phyloP scores from a whole-genome alignment of 2,888 invertebrate genomes.

The Trisateles emortualis region DNA sequence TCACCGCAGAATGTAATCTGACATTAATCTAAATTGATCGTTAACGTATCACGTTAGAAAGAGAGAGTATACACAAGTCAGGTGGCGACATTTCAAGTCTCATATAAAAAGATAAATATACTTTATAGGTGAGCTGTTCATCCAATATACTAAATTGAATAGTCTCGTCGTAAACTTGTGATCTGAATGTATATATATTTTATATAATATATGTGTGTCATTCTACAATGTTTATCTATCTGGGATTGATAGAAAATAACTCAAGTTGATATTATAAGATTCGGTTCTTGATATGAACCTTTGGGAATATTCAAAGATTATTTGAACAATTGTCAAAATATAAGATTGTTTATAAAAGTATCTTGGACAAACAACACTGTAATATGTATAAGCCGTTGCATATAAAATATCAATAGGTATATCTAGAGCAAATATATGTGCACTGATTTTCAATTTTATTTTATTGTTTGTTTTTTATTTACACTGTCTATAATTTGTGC shows the following conservation, averaged over 20 bases:
- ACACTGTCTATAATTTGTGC: too few relatives aligned
- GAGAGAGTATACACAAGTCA: slow-evolving; percentile 12
- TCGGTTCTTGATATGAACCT: background rate
- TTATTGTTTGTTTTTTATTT: too few relatives aligned
- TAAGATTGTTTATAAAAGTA: background rate
- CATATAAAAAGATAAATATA: slow-evolving; percentile 25
- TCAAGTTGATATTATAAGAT: slow-evolving; percentile 2
- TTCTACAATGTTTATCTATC: slow-evolving; percentile 1
- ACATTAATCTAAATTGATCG: slow-evolving; percentile 38
- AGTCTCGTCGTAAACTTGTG: too few relatives aligned
- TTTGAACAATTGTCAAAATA: slow-evolving; percentile 1
- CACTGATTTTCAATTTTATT: too few relatives aligned
- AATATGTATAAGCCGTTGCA: background rate
- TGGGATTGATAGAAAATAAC: slow-evolving; percentile 6
- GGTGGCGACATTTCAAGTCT: slow-evolving; percentile 27
- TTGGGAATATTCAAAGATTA: background rate
- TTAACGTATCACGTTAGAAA: slow-evolving; percentile 27
- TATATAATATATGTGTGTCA: background rate
- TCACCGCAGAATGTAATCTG: slow-evolving; percentile 23
- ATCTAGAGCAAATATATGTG: too few relatives aligned
- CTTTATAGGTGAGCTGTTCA: slow-evolving; percentile 11
- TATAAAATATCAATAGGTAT: too few relatives aligned
- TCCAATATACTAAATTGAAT: background rate
- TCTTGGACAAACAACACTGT: background rate
- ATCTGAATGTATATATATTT: background rate